Conservation (phyloP, 2,797 vertebrate genomes). For the Phylloscopus collybita region DNA sequence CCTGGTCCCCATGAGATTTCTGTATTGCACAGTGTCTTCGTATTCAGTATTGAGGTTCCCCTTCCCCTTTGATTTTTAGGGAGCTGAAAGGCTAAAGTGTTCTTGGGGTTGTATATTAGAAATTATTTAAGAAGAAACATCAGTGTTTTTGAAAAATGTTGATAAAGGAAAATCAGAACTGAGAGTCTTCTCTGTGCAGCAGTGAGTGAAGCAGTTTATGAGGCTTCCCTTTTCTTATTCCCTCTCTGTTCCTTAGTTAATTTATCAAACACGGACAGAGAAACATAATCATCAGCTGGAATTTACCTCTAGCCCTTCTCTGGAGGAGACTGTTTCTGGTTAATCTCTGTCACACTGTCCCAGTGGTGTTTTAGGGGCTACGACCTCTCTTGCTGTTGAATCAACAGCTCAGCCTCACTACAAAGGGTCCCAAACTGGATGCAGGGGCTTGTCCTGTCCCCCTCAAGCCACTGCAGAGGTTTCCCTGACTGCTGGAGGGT, state of each 20-base stretch:
- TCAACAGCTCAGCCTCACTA: neutral
- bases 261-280: neutral
- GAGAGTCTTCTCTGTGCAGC: neutral
- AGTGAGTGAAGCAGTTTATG: neutral
- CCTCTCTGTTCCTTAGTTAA: neutral
- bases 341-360: neutral
- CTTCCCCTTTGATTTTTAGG: neutral
- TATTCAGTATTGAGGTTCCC: neutral
- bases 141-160: neutral
- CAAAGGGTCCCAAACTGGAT: fast-evolving
- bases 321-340: neutral
- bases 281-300: neutral
- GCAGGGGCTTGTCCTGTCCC: neutral
- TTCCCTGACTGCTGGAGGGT: neutral
- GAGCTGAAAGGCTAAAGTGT: neutral
- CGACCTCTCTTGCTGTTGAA: fast-evolving
- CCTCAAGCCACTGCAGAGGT: neutral
- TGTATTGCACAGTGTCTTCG: neutral
- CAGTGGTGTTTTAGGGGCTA: neutral
- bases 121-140: neutral
- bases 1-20: neutral
- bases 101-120: neutral
- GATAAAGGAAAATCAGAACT: neutral
- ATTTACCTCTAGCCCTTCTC: slow-evolving; percentile 2
- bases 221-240: neutral